Evolutionary conservation across 2,113 vertebrate species (phyloP).

Genomic region (Jacana jacana): DNA sequence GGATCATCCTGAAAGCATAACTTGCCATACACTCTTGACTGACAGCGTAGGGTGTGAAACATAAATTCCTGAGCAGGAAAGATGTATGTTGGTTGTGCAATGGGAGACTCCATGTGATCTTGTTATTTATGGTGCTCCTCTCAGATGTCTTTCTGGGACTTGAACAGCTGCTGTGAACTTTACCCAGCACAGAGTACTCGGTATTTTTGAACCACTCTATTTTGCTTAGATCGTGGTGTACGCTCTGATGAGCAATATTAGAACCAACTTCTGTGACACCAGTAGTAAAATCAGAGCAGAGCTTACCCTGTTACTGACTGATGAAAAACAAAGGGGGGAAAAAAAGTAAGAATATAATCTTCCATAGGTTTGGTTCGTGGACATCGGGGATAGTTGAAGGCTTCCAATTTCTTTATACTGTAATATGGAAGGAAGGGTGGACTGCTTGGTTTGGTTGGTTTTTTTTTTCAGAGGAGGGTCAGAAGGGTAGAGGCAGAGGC

Average conservation of each 20-base stretch:
- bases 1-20: constrained; percentile 34
- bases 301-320: neutral
- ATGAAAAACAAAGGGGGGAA: neutral
- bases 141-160: constrained; percentile 61
- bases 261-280: neutral
- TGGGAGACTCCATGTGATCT: constrained; percentile 57
- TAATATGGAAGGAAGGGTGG: neutral
- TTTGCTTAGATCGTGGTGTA: neutral
- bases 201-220: neutral
- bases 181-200: neutral
- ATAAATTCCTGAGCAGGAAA: constrained; percentile 40
- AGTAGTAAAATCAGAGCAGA: neutral
- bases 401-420: neutral
- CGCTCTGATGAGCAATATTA: neutral
- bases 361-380: neutral
- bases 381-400: neutral
- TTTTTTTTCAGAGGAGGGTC: neutral
- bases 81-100: constrained; percentile 56
- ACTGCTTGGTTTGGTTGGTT: too few species aligned
- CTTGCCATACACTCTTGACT: constrained; percentile 18
- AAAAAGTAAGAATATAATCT: neutral
- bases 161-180: constrained; percentile 65
- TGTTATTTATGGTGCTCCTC: constrained; percentile 63
- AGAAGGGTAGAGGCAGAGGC: neutral
- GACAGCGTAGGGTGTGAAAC: constrained; percentile 40